Evolutionary conservation across 53 echinoderm and acorn worm genomes (phyloP).

Genomic region (Luidia sarsii): DNA sequence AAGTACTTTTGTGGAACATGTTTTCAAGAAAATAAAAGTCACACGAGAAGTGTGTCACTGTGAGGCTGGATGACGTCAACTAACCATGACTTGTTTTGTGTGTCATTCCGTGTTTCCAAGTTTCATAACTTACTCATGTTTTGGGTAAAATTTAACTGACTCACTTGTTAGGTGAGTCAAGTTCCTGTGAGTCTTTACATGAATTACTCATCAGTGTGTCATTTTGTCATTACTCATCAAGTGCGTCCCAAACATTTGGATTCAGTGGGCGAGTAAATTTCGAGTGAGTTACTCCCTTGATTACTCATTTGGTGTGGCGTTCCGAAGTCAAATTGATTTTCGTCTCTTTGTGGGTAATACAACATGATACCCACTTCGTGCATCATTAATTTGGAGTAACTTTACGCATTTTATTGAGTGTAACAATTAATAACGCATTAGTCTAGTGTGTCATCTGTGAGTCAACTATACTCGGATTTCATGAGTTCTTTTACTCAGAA

Average conservation of each 20-base stretch:
- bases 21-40: background rate
- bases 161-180: background rate
- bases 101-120: background rate
- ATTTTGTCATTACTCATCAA: conserved; percentile 4
- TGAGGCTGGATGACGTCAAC: conserved; percentile 15
- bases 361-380: conserved; percentile 12
- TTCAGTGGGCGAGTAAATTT: conserved; percentile 16
- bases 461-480: conserved; percentile 35
- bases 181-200: background rate
- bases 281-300: conserved; percentile 17
- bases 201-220: conserved; percentile 19
- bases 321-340: conserved; percentile 23
- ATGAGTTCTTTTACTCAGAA: conserved; percentile 5
- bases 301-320: conserved; percentile 43
- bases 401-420: conserved; percentile 21
- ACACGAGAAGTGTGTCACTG: conserved; percentile 9
- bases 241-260: conserved; percentile 19
- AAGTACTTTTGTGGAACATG: background rate
- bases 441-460: conserved; percentile 30
- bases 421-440: conserved; percentile 13
- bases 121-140: conserved; percentile 2
- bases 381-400: conserved; percentile 16
- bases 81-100: conserved; percentile 22
- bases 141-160: background rate
- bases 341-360: background rate